A percentile compares a stretch with the other conserved stretches of the same genome.
Evolutionary conservation across 2,797 vertebrate species (phyloP).

Genomic region (Crocodylus rhombifer): DNA sequence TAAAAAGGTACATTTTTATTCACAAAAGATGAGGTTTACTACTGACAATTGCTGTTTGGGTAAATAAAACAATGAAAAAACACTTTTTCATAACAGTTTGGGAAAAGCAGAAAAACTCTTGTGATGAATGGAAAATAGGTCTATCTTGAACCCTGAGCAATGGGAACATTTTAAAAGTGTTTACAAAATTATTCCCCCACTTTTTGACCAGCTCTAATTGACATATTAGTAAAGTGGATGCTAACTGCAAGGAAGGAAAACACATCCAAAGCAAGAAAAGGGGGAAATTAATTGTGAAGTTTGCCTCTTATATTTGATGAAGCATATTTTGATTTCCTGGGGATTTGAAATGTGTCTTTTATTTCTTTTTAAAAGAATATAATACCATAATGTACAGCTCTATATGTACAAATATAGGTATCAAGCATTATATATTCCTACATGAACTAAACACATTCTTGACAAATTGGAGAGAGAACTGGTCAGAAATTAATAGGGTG

Average conservation of each 20-base stretch:
- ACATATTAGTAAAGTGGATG: not conserved
- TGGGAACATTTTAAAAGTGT: not conserved
- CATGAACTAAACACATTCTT: too few relatives aligned
- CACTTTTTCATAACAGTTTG: not conserved
- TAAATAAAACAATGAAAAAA: too few relatives aligned
- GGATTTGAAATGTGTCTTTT: not conserved
- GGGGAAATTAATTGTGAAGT: not conserved
- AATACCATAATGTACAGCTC: not conserved
- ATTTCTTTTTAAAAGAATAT: not conserved
- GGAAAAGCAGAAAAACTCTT: not conserved
- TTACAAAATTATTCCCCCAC: not conserved
- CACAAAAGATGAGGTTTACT: too few relatives aligned
- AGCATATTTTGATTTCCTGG: not conserved
- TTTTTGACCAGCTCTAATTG: not conserved
- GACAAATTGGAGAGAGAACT: too few relatives aligned
- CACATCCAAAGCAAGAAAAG: not conserved
- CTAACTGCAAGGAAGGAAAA: not conserved
- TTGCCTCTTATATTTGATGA: not conserved
- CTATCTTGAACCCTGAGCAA: not conserved
- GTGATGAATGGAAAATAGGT: not conserved
- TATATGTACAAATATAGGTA: fast-evolving
- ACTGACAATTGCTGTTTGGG: too few relatives aligned
- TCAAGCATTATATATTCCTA: not conserved
- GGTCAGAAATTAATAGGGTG: too few relatives aligned
- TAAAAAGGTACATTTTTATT: too few relatives aligned